A percentile compares a stretch with the other conserved stretches of the same genome.
phyloP scores from a whole-genome alignment of 2,113 vertebrate genomes.

The Columba livia region DNA sequence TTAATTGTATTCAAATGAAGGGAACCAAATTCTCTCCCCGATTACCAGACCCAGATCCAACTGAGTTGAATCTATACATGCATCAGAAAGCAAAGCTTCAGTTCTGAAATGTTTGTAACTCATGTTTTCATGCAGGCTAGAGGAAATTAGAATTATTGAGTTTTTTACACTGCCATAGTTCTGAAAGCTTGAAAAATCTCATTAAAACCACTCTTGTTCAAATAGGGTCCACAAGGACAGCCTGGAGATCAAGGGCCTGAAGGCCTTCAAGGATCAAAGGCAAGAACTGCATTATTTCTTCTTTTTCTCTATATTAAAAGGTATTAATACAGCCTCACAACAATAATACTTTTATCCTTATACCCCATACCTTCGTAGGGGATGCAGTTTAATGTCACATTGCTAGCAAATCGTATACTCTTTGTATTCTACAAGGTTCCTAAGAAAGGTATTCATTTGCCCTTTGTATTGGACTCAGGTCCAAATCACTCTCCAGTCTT shows the following conservation, averaged over 20 bases:
- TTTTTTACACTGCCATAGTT: not conserved
- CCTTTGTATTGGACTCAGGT: not conserved
- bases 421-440: not conserved
- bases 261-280: slow-evolving; percentile 87
- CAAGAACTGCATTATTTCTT: slow-evolving; percentile 29
- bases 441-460: not conserved
- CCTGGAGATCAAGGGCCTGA: slow-evolving; percentile 86
- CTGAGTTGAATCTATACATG: not conserved
- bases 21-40: rapidly evolving
- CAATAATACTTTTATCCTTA: not conserved
- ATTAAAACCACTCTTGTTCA: slow-evolving; percentile 32
- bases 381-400: not conserved
- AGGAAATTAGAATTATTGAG: not conserved
- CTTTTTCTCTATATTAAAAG: not conserved
- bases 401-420: not conserved
- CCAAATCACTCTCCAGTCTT: not conserved
- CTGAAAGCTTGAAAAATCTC: not conserved
- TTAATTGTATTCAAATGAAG: not conserved
- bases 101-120: not conserved
- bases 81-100: not conserved
- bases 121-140: not conserved
- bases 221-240: slow-evolving; percentile 85
- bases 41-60: not conserved
- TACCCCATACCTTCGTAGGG: not conserved
- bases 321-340: not conserved